A percentile compares a stretch with the other conserved stretches of the same genome.
Evolutionary conservation across 2,888 invertebrate genomes (phyloP).

Genomic region (Sesamia inferens): DNA sequence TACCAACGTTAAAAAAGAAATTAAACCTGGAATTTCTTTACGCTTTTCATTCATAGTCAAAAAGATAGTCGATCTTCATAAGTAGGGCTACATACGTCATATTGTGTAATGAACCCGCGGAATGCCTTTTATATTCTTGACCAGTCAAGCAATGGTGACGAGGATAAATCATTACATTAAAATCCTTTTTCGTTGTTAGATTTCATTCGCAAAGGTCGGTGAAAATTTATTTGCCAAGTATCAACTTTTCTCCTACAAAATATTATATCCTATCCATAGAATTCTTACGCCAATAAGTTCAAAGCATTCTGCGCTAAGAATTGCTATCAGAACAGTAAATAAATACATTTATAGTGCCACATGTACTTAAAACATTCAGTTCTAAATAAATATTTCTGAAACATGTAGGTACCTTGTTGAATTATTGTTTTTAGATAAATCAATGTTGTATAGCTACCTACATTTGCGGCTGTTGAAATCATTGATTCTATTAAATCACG

Average conservation of each 20-base stretch:
- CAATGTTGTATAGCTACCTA: conserved; percentile 8
- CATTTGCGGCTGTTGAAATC: conserved; percentile 23
- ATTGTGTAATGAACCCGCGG: too few species aligned
- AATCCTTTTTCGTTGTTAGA: too few species aligned
- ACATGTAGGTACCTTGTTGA: conserved; percentile 55
- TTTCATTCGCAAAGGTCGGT: background rate
- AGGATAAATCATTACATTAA: background rate
- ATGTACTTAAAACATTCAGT: conserved; percentile 55
- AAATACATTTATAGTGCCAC: conserved; percentile 73
- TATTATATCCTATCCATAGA: conserved; percentile 65
- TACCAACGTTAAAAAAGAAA: too few species aligned
- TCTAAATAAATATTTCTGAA: conserved; percentile 74
- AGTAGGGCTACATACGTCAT: too few species aligned
- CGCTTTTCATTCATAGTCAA: too few species aligned
- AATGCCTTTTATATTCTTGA: too few species aligned
- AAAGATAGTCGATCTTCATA: too few species aligned
- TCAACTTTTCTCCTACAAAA: background rate
- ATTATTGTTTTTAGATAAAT: conserved; percentile 51
- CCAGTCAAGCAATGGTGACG: too few species aligned
- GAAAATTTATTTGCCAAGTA: background rate
- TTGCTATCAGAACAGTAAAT: conserved; percentile 71
- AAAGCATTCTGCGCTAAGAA: conserved; percentile 71
- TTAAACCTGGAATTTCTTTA: too few species aligned
- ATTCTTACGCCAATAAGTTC: conserved; percentile 55
- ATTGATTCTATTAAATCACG: conserved; percentile 23